These are phyloP conservation scores for Heliconius congener DNA, from an alignment of 1,140 invertebrate genomes.

Conservation along the genomic window DNA sequence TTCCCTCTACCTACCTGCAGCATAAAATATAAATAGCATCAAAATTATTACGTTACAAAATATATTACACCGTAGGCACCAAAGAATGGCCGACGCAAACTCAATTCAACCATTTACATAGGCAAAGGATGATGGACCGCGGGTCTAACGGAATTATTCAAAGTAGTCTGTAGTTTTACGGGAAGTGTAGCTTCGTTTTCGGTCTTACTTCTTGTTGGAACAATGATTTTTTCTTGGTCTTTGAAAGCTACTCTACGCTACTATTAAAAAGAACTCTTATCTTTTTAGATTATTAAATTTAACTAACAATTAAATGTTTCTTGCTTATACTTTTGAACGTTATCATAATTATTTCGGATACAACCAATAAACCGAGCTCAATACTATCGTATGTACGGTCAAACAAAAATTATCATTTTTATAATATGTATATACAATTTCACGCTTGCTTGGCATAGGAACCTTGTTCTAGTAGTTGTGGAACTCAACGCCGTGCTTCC, in stretches of 20 bases:
- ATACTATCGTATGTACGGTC: no score
- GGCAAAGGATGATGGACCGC: slow-evolving; percentile 55
- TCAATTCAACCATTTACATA: slow-evolving; percentile 69
- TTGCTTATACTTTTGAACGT: not conserved
- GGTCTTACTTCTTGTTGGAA: not conserved
- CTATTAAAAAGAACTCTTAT: not conserved
- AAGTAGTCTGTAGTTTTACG: slow-evolving; percentile 46
- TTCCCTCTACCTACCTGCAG: no score
- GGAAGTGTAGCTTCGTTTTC: not conserved
- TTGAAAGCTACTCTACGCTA: not conserved
- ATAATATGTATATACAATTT: no score
- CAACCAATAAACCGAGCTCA: no score
- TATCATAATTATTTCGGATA: not conserved
- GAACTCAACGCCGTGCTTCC: no score
- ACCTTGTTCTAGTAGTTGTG: no score
- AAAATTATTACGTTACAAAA: slow-evolving; percentile 7
- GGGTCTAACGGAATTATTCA: slow-evolving; percentile 71
- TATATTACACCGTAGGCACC: slow-evolving; percentile 33
- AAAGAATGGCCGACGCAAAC: slow-evolving; percentile 46
- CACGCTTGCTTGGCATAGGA: no score
- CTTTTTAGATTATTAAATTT: not conserved
- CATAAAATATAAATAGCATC: not conserved
- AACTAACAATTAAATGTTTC: no score
- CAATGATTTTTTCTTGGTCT: not conserved
- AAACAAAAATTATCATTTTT: no score